Conservation (phyloP, 2,113 vertebrate species). For the Hipposideros armiger region DNA sequence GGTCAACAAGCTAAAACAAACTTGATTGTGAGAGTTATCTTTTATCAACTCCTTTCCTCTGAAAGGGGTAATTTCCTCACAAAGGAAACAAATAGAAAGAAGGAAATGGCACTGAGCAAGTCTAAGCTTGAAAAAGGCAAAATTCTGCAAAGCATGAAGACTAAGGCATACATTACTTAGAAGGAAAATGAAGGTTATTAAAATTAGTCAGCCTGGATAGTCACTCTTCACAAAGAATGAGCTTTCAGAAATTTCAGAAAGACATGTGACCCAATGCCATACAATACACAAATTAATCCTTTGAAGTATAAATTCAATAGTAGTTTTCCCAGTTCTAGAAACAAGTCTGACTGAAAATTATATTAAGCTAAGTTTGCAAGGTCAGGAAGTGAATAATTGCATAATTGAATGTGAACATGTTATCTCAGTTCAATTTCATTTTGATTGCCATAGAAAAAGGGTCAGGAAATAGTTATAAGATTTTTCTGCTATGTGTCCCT, state of each 20-base stretch:
- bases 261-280: not conserved
- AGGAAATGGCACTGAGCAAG: constrained; percentile 13
- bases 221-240: not conserved
- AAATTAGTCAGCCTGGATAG: not conserved
- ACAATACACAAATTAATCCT: not conserved
- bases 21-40: not conserved
- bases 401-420: not conserved
- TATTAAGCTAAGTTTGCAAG: not conserved
- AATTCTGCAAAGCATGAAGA: not conserved
- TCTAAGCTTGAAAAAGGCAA: constrained; percentile 53
- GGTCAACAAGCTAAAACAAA: constrained; percentile 36
- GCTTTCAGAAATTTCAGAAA: constrained; percentile 49
- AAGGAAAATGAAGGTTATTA: not conserved
- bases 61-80: constrained; percentile 48
- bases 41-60: constrained; percentile 34
- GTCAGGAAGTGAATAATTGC: constrained; percentile 28
- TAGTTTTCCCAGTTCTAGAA: constrained; percentile 49
- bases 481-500: constrained; percentile 24
- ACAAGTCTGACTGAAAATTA: not conserved
- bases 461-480: constrained; percentile 5
- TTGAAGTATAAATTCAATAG: constrained; percentile 40
- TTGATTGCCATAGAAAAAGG: not conserved
- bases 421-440: not conserved
- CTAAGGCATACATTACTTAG: not conserved
- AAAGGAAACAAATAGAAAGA: constrained; percentile 40